A percentile compares a stretch with the other conserved stretches of the same genome.
phyloP scores from a whole-genome alignment of 2,888 invertebrate species.

The Caenorhabditis japonica region DNA sequence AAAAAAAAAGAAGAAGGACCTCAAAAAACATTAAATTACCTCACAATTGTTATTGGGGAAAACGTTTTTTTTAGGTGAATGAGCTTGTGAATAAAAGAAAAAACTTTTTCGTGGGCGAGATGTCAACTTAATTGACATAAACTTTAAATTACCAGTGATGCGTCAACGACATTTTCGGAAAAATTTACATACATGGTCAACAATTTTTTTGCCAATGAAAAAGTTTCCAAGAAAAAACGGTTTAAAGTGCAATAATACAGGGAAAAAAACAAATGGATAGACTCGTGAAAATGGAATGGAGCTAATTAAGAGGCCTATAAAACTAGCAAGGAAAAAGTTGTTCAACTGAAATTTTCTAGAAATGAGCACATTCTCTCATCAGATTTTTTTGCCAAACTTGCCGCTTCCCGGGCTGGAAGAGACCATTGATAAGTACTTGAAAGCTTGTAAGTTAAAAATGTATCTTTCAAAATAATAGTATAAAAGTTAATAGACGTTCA shows the following conservation, averaged over 20 bases:
- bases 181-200: too few species aligned
- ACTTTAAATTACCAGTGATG: conserved; percentile 35
- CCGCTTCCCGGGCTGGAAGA: conserved; percentile 63
- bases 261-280: too few species aligned
- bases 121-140: conserved; percentile 39
- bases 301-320: conserved; percentile 39
- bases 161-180: too few species aligned
- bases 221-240: neutral
- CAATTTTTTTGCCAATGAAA: too few species aligned
- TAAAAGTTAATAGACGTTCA: too few species aligned
- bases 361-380: conserved; percentile 40
- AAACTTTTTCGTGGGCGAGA: too few species aligned
- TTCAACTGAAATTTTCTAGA: neutral
- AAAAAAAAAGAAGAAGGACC: neutral
- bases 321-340: neutral
- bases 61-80: too few species aligned
- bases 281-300: conserved; percentile 17
- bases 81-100: too few species aligned
- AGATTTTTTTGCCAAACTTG: conserved; percentile 50
- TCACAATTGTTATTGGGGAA: too few species aligned
- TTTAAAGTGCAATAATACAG: conserved; percentile 27
- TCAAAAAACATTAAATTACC: neutral
- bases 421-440: conserved; percentile 61
- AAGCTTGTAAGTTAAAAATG: conserved; percentile 53
- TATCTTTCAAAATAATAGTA: too few species aligned